Evolutionary conservation across 2,113 vertebrate species (phyloP).

Genomic region (Panurus biarmicus): DNA sequence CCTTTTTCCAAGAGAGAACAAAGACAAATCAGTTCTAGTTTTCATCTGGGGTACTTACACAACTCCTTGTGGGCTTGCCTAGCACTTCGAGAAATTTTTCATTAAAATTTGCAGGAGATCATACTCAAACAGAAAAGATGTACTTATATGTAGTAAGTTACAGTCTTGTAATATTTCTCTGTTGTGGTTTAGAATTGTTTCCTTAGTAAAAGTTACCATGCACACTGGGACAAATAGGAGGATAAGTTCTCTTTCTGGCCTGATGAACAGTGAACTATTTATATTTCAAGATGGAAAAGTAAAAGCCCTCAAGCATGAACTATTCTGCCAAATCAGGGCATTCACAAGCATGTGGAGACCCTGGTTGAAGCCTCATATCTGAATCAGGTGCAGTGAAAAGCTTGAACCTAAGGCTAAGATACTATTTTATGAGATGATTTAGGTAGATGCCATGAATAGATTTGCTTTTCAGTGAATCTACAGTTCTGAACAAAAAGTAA

Average conservation of each 20-base stretch:
- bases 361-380: background rate
- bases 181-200: background rate
- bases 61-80: background rate
- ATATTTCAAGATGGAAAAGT: background rate
- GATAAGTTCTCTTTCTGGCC: background rate
- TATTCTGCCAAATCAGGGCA: background rate
- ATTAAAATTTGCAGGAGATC: background rate
- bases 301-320: background rate
- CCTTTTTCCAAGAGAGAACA: background rate
- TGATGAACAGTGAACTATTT: background rate
- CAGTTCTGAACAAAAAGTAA: background rate
- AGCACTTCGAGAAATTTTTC: background rate
- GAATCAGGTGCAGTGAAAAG: background rate
- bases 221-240: background rate
- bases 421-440: background rate
- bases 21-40: background rate
- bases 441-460: background rate
- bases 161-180: background rate
- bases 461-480: background rate
- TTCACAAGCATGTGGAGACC: background rate
- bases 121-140: background rate
- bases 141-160: background rate
- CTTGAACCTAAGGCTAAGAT: background rate
- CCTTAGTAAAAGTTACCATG: background rate
- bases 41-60: background rate